Conservation (phyloP, 2,888 invertebrate genomes). For the Watsonalla binaria region DNA sequence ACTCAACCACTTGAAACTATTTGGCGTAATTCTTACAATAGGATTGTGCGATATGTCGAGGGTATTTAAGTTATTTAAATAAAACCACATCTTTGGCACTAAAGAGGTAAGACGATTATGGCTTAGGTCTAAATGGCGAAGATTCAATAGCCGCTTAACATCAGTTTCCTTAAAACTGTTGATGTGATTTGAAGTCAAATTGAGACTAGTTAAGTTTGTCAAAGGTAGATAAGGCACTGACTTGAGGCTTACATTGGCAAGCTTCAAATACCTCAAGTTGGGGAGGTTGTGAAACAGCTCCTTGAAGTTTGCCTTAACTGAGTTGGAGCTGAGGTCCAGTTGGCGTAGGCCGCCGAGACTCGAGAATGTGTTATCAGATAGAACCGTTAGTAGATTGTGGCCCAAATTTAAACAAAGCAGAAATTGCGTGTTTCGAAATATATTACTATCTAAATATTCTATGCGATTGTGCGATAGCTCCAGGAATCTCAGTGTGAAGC, state of each 20-base stretch:
- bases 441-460: conserved; percentile 92
- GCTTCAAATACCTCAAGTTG: conserved; percentile 86
- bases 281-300: conserved; percentile 93
- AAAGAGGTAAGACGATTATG: conserved; percentile 87
- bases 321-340: conserved; percentile 89
- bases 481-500: conserved; percentile 86
- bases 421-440: conserved; percentile 90
- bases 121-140: conserved; percentile 86
- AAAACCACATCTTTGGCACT: conserved; percentile 86
- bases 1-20: conserved; percentile 84
- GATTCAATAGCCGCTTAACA: conserved; percentile 82
- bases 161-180: conserved; percentile 84
- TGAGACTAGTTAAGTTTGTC: conserved; percentile 87
- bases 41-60: conserved; percentile 91
- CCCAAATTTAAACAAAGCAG: conserved; percentile 87
- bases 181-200: conserved; percentile 88
- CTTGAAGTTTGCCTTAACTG: conserved; percentile 90
- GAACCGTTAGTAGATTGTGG: conserved; percentile 88
- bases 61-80: conserved; percentile 84
- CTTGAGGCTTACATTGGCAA: conserved; percentile 87
- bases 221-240: conserved; percentile 87
- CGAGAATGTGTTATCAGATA: conserved; percentile 93
- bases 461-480: conserved; percentile 88
- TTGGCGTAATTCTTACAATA: conserved; percentile 84
- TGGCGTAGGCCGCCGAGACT: conserved; percentile 87